phyloP scores from a whole-genome alignment of 2,113 vertebrate species.

The Ctenomys sociabilis region DNA sequence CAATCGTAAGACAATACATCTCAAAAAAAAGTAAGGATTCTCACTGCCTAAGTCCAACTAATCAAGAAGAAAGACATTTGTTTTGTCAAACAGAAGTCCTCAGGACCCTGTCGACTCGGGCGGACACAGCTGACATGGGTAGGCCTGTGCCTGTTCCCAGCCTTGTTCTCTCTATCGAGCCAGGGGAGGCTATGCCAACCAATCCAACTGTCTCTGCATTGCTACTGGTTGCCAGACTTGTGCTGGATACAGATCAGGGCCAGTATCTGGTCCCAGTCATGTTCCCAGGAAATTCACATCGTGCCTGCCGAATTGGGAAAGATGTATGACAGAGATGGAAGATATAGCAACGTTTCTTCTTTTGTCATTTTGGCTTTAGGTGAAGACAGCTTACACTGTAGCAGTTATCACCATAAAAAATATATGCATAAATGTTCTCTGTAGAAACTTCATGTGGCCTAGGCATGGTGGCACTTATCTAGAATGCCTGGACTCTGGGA shows the following conservation, averaged over 20 bases:
- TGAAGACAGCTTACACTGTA: neutral
- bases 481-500: neutral
- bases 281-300: neutral
- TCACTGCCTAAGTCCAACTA: neutral
- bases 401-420: neutral
- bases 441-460: neutral
- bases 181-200: neutral
- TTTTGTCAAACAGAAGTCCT: neutral
- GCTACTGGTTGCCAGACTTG: neutral
- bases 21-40: neutral
- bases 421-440: neutral
- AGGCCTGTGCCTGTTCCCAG: neutral
- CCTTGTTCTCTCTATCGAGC: neutral
- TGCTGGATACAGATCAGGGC: neutral
- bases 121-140: neutral
- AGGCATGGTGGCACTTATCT: neutral
- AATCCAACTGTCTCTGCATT: neutral
- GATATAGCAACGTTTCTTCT: neutral
- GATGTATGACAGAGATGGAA: neutral
- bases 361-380: neutral
- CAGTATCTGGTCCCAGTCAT: neutral
- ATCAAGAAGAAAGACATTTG: neutral
- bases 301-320: neutral
- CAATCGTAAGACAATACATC: too few relatives aligned
- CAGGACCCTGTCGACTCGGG: neutral